A percentile compares a stretch with the other conserved stretches of the same genome.
Evolutionary conservation across 2,113 vertebrate species (phyloP).

Genomic region (Opisthocomus hoazin): DNA sequence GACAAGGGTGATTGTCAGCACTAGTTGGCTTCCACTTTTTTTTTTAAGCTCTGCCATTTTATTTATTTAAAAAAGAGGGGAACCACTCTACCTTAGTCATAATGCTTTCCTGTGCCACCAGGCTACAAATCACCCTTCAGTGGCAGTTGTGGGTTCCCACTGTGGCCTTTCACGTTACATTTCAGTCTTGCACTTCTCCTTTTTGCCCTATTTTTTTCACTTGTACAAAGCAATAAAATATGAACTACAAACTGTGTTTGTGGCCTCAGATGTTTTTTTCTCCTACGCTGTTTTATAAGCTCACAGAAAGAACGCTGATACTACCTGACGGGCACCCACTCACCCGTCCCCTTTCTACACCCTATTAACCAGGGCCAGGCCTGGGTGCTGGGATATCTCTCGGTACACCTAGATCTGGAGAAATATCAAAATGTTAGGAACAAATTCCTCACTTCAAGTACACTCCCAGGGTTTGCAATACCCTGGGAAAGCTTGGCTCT

Average conservation of each 20-base stretch:
- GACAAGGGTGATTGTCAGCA: background rate
- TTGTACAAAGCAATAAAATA: background rate
- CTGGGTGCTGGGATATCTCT: background rate
- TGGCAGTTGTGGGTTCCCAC: background rate
- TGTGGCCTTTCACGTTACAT: background rate
- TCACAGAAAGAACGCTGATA: background rate
- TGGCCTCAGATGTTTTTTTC: background rate
- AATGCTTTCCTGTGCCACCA: background rate
- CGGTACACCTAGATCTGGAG: background rate
- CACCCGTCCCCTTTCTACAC: slow-evolving; percentile 23
- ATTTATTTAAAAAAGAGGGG: background rate
- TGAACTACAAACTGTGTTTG: background rate
- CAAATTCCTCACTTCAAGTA: background rate
- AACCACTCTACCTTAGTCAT: background rate
- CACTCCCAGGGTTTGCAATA: background rate
- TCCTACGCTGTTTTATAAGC: background rate
- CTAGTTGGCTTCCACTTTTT: background rate
- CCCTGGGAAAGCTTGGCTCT: accelerated
- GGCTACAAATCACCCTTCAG: background rate
- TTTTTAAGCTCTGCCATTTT: background rate
- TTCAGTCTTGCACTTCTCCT: background rate
- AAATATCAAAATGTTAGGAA: background rate
- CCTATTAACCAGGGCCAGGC: background rate
- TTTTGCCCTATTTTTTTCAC: background rate
- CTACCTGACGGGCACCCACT: background rate